Evolutionary conservation across 2,113 vertebrate genomes (phyloP).

Genomic region (Plestiodon gilberti): DNA sequence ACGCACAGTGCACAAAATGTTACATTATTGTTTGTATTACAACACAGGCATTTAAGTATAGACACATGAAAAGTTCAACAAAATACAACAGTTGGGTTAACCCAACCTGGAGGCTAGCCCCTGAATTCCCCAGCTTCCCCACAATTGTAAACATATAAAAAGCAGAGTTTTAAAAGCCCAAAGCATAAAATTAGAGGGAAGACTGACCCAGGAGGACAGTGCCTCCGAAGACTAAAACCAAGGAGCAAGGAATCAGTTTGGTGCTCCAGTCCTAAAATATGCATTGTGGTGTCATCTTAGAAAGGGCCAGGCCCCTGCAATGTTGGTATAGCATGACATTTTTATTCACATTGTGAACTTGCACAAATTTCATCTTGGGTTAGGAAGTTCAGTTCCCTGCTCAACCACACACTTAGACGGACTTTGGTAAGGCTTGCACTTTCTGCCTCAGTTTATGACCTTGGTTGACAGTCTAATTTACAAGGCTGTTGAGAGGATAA

Average conservation of each 20-base stretch:
- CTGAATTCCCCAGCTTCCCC: neutral
- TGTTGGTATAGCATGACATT: neutral
- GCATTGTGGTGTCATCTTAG: neutral
- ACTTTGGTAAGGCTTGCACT: too few species aligned
- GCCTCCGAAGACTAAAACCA: neutral
- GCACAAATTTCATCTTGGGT: neutral
- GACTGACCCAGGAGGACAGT: neutral
- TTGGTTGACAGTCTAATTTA: neutral
- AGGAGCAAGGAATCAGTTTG: neutral
- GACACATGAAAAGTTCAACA: neutral
- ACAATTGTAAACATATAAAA: neutral
- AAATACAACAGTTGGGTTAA: neutral
- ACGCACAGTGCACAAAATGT: slow-evolving; percentile 38
- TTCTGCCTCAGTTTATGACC: too few species aligned
- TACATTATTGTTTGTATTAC: slow-evolving; percentile 51
- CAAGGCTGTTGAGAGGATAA: neutral
- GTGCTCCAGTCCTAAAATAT: neutral
- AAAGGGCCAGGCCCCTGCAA: neutral
- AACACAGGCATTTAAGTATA: neutral
- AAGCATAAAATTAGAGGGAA: neutral
- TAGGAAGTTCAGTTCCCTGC: too few species aligned
- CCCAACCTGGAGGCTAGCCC: too few species aligned
- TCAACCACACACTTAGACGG: neutral
- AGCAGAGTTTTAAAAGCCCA: too few species aligned
- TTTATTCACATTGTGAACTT: too few species aligned